Base-by-base conservation (phyloP, 2,113 vertebrate genomes). In the Bucco capensis region DNA sequence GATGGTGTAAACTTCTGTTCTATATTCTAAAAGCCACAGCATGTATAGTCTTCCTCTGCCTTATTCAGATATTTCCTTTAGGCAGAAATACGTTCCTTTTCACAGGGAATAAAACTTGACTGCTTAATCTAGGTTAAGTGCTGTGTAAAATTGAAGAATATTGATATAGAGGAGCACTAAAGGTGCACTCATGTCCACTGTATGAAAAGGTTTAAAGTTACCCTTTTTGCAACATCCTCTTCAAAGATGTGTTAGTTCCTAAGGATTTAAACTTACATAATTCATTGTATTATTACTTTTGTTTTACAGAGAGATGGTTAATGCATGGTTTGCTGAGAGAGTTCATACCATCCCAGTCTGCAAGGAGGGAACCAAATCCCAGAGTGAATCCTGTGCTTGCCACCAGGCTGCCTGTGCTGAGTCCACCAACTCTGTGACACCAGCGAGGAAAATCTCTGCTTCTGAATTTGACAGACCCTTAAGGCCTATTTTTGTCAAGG, bases 281-380 rank as follows among this genome's bases (percentile, higher is more conserved):
- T 25, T 86, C 2, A 18, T 46, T 49, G 12, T 28, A 10, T 75
- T 62, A 71, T 51, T 35, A 28, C 24, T 86, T 95, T 75, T 86
- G 12, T 94, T 86, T 95, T 69, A 75, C 97, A 99, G 99, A 98
- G 99, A 99, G 97, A 99, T 99, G 99, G 99, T 99, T 97, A 99
- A 99, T 78, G 98, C 98, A 92, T 99, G 99, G 99, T 99, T 99
- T 76, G 98, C 99, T 97, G 99, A 99, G 96, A 98, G 98, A 89
- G 98, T 99, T 91, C 99, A 99, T 86, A 96, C 98, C 96, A 98
- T 99, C 91, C 98, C 98, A 38, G 95, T 97, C 44, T 97, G 98
- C 97, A 98, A 97, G 92, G 98, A 97, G 47, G 97, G 97, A 92
- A 72, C 67, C 91, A 98, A 97, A 92, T 80, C 95, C 86, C 98